These are phyloP conservation scores for Hyalella azteca DNA, from an alignment of 2,888 invertebrate species.

Conservation along the genomic window DNA sequence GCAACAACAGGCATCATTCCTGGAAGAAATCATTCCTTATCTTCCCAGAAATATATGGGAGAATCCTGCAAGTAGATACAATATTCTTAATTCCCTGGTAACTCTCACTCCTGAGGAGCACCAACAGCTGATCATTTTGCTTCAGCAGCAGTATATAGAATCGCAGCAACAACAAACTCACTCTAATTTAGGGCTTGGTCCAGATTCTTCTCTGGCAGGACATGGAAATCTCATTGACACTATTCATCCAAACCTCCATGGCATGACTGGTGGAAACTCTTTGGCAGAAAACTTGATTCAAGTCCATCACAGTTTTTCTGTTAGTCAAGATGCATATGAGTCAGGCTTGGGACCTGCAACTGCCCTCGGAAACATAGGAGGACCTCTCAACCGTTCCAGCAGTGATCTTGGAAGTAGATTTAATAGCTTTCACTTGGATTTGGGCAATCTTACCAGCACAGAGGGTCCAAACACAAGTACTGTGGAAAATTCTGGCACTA, in stretches of 20 bases:
- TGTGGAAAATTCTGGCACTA: neutral
- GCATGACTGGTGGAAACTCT: neutral
- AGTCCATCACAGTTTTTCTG: constrained; percentile 49
- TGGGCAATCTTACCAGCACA: neutral
- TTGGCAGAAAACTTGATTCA: neutral
- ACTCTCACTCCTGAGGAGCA: neutral
- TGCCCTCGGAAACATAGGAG: constrained; percentile 42
- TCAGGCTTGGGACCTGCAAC: neutral
- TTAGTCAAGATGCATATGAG: constrained; percentile 52
- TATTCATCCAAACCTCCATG: neutral
- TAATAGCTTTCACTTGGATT: constrained; percentile 41
- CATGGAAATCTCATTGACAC: too few species aligned
- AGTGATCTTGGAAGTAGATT: constrained; percentile 53
- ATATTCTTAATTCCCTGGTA: neutral
- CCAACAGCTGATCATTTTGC: neutral
- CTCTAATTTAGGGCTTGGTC: neutral
- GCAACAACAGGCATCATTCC: neutral
- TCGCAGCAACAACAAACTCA: neutral
- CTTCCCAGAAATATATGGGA: constrained; percentile 2
- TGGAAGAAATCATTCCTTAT: constrained; percentile 11
- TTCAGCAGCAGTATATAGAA: neutral
- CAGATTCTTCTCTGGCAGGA: neutral
- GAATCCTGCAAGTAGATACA: neutral
- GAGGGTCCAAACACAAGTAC: neutral
- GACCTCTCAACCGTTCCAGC: constrained; percentile 51